Conservation (phyloP, 2,888 invertebrate species). For the Crossocerus cetratus region DNA sequence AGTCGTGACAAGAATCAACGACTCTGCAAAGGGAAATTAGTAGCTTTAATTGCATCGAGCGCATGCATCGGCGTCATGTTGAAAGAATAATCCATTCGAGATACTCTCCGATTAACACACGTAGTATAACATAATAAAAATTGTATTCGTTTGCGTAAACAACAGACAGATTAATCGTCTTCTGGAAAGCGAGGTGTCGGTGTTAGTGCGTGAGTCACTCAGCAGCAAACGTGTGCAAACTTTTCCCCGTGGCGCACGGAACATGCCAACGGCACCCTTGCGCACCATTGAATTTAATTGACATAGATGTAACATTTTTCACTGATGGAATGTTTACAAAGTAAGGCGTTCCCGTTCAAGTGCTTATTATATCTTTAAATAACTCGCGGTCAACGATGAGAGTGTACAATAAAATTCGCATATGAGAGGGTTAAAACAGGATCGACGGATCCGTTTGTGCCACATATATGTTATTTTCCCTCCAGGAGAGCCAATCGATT, state of each 20-base stretch:
- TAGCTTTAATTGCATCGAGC: neutral
- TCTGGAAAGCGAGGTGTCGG: too few species aligned
- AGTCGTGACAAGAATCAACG: neutral
- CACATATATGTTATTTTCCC: constrained; percentile 17
- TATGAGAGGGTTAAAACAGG: constrained; percentile 55
- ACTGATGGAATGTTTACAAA: constrained; percentile 46
- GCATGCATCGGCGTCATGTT: neutral
- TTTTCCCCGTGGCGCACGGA: constrained; percentile 15
- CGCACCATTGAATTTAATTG: constrained; percentile 45
- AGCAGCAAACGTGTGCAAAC: too few species aligned
- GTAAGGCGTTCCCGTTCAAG: constrained; percentile 23
- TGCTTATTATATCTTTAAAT: constrained; percentile 27
- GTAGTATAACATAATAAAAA: neutral
- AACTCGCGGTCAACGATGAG: constrained; percentile 21
- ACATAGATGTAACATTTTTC: constrained; percentile 35
- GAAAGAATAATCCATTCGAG: neutral
- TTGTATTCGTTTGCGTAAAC: neutral
- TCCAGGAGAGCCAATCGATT: constrained; percentile 23
- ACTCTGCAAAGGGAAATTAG: neutral
- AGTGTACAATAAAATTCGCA: constrained; percentile 45
- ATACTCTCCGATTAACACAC: neutral
- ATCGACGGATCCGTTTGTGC: constrained; percentile 34
- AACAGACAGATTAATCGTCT: too few species aligned
- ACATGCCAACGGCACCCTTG: constrained; percentile 27
- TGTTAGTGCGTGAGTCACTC: too few species aligned